Evolutionary conservation across 2,888 invertebrate species (phyloP).

Genomic region (Ectemnius lituratus): DNA sequence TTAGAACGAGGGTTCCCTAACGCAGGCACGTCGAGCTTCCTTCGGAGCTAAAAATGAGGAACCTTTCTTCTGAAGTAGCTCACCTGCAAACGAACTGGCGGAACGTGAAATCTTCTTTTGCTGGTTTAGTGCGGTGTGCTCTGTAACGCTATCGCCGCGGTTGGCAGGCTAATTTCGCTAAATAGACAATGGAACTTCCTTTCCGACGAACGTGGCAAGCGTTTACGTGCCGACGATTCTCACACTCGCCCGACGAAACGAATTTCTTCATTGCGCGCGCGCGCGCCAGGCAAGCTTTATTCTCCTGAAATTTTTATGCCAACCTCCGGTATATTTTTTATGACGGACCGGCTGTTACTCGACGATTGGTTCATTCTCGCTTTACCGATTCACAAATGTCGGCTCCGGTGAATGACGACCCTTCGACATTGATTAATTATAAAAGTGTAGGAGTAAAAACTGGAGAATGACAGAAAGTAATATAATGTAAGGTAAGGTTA

Average conservation of each 20-base stretch:
- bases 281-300: too few relatives aligned
- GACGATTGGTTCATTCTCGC: too few relatives aligned
- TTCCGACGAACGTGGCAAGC: not conserved
- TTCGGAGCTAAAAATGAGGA: slow-evolving; percentile 8
- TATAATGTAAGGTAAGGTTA: too few relatives aligned
- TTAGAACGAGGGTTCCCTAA: slow-evolving; percentile 23
- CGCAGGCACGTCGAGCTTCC: not conserved
- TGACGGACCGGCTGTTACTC: too few relatives aligned
- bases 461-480: too few relatives aligned
- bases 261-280: too few relatives aligned
- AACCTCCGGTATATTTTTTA: too few relatives aligned
- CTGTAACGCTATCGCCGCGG: slow-evolving; percentile 6
- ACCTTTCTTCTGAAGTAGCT: slow-evolving; percentile 11
- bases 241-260: too few relatives aligned
- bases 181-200: slow-evolving; percentile 11
- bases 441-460: too few relatives aligned
- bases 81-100: not conserved
- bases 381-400: not conserved
- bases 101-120: slow-evolving; percentile 12
- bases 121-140: not conserved
- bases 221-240: slow-evolving; percentile 6
- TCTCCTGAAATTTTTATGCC: too few relatives aligned
- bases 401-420: too few relatives aligned
- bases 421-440: too few relatives aligned
- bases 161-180: slow-evolving; percentile 28